A percentile compares a stretch with the other conserved stretches of the same genome.
phyloP scores from a whole-genome alignment of 2,888 invertebrate genomes.

The Barypeithes pellucidus region DNA sequence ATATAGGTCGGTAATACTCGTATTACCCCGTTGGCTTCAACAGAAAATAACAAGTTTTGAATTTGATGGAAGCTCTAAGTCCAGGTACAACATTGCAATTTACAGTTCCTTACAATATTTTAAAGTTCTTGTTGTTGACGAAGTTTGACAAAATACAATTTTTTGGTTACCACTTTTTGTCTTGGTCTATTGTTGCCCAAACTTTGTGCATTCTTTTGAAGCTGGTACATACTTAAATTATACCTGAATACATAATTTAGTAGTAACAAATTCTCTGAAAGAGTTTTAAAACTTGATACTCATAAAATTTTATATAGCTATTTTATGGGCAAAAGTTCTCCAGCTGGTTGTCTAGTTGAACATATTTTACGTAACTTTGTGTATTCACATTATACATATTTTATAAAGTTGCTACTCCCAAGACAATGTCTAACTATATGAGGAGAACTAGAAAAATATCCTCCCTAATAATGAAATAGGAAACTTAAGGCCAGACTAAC shows the following conservation, averaged over 20 bases:
- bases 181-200: background rate
- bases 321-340: background rate
- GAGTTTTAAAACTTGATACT: background rate
- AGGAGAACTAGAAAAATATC: too few relatives aligned
- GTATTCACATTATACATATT: background rate
- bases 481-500: too few relatives aligned
- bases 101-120: too few relatives aligned
- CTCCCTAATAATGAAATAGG: too few relatives aligned
- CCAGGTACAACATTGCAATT: too few relatives aligned
- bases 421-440: background rate
- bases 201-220: background rate
- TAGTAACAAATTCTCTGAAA: background rate
- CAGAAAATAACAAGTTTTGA: too few relatives aligned
- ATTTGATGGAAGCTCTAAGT: too few relatives aligned
- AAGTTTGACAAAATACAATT: background rate
- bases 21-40: too few relatives aligned
- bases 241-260: conserved; percentile 1
- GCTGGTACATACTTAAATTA: background rate
- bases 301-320: conserved; percentile 4
- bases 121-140: background rate
- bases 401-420: background rate
- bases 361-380: background rate
- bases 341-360: background rate
- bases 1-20: too few relatives aligned
- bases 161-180: background rate